phyloP scores from a whole-genome alignment of 2,113 vertebrate genomes.

The Ictalurus punctatus region DNA sequence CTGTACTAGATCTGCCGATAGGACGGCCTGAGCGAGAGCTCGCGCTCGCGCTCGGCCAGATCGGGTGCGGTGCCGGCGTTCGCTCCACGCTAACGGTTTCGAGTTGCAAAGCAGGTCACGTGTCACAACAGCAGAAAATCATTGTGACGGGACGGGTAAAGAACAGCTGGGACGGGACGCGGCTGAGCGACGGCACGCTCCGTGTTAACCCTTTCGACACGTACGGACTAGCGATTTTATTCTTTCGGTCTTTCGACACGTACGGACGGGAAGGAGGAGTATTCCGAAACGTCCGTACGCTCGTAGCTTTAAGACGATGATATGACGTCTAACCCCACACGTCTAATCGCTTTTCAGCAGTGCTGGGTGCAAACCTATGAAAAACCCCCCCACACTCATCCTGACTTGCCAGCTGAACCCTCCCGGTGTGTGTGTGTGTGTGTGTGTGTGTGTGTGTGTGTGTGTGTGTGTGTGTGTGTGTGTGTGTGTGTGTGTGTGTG shows the following conservation, averaged over 20 bases:
- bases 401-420: conserved; percentile 61
- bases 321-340: not conserved
- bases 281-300: not conserved
- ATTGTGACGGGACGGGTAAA: conserved; percentile 73
- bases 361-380: conserved; percentile 55
- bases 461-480: too few species aligned
- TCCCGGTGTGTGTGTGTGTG: not conserved
- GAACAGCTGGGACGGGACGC: conserved; percentile 70
- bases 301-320: not conserved
- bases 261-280: not conserved
- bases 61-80: conserved; percentile 69
- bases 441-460: conserved; percentile 55
- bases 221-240: not conserved
- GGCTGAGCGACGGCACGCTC: conserved; percentile 61
- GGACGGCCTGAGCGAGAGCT: conserved; percentile 25
- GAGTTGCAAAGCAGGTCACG: conserved; percentile 72
- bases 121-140: conserved; percentile 79
- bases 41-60: conserved; percentile 51
- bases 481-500: too few species aligned
- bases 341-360: not conserved
- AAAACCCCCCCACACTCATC: conserved; percentile 63
- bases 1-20: not conserved
- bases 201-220: conserved; percentile 64
- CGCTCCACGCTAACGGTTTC: conserved; percentile 69
- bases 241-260: too few species aligned